A percentile compares a stretch with the other conserved stretches of the same genome.
Evolutionary conservation across 2,113 vertebrate species (phyloP).

Genomic region (Dissostichus mawsoni): DNA sequence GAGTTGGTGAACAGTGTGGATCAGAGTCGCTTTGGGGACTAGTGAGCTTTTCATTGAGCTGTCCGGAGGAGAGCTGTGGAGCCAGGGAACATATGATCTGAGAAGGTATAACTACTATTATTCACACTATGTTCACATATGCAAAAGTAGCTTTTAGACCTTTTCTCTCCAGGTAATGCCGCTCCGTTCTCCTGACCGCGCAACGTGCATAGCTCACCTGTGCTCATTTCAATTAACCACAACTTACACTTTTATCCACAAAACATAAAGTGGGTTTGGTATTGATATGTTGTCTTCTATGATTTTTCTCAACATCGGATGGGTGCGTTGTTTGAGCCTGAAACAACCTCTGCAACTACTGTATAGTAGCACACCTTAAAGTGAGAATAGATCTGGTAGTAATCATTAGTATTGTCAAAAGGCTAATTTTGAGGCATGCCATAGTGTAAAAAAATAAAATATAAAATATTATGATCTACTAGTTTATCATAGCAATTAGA

Average conservation of each 20-base stretch:
- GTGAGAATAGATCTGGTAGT: not conserved
- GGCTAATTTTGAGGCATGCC: not conserved
- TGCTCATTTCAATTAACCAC: slow-evolving; percentile 34
- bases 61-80: slow-evolving; percentile 45
- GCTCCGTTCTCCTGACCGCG: not conserved
- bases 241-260: slow-evolving; percentile 18
- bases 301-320: too few species aligned
- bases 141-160: not conserved
- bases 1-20: slow-evolving; percentile 3
- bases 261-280: not conserved
- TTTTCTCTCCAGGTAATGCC: not conserved
- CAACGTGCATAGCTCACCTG: slow-evolving; percentile 49
- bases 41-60: slow-evolving; percentile 1
- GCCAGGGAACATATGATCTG: slow-evolving; percentile 41
- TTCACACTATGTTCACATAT: not conserved
- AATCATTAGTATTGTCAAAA: not conserved
- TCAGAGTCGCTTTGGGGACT: slow-evolving; percentile 29
- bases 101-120: slow-evolving; percentile 51
- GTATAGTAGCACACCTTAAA: not conserved
- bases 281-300: too few species aligned
- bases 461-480: not conserved
- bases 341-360: not conserved
- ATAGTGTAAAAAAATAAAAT: too few species aligned
- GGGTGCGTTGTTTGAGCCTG: not conserved
- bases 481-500: not conserved